Evolutionary conservation across 2,888 invertebrate genomes (phyloP).

Genomic region (Macaria liturata): DNA sequence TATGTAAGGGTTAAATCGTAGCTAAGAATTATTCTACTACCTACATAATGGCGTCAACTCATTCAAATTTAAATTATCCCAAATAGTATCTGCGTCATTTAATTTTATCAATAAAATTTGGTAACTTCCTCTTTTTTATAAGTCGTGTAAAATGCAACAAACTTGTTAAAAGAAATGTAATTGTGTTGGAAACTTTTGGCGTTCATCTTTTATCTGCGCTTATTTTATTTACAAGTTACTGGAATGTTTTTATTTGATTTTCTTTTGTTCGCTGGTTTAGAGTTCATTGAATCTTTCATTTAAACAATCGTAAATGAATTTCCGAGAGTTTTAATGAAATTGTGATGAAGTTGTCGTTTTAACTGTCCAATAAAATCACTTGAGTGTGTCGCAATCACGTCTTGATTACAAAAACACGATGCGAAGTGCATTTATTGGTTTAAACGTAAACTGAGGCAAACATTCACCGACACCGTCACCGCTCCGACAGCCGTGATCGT

Average conservation of each 20-base stretch:
- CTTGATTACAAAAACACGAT: constrained; percentile 3
- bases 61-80: too few species aligned
- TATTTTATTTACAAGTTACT: not conserved
- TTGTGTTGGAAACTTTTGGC: too few species aligned
- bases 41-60: too few species aligned
- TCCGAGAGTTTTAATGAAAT: constrained; percentile 2
- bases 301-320: constrained; percentile 1
- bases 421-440: constrained; percentile 9
- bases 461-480: constrained; percentile 20
- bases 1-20: too few species aligned
- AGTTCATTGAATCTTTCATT: constrained; percentile 6
- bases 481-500: constrained; percentile 80
- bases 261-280: not conserved
- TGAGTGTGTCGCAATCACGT: constrained; percentile 19
- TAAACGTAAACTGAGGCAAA: constrained; percentile 7
- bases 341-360: not conserved
- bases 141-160: too few species aligned
- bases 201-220: not conserved
- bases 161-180: too few species aligned
- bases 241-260: constrained; percentile 3
- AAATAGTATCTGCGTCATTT: too few species aligned
- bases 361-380: constrained; percentile 20
- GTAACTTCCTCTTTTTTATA: too few species aligned
- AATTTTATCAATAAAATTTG: too few species aligned
- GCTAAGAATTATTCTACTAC: too few species aligned